Base-by-base conservation (phyloP, 1,140 invertebrate genomes). In the Leptonema lineaticorne region DNA sequence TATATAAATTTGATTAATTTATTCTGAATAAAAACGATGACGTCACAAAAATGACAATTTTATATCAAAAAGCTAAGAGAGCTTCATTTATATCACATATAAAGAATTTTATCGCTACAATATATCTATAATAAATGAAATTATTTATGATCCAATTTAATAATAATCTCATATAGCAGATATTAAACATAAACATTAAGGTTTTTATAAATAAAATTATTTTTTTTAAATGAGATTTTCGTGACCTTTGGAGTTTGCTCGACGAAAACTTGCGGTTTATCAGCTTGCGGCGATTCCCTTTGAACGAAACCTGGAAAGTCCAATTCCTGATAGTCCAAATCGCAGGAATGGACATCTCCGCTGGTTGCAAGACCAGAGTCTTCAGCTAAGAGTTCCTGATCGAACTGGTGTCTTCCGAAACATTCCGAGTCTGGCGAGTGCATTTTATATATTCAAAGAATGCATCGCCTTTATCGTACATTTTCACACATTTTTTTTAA, bases 291-390 rank as follows among this genome's bases (percentile, higher is more conserved):
- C 11, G 64, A 63, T 41, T 69, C 67, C 22, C 48, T 11, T 27
- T 68, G 66, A 22, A 67, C 64, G 65, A 72, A 72, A 1, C 70
- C 70, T 6, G 70, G 70, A 67, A 72, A 72, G 20, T 71, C 30
- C 41, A 71, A 11, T 5, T 71, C 69, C 53, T 64, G 69, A 53
- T 50, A 71, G 58, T 72, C 70, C 28, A 72, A 29, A 9, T 69
- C 70, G 37, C 70, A 72, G 24, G 70, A 72, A 22, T 57, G 67
- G 20, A 64, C 68, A 59, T 72, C 70, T 2, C 60, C 70, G 29
- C 70, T 72, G 46, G 70, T 72, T n/a, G 70, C 70, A 26, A 72
- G 50, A 0, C 70, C 70, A 18, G 70, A 72, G 50, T 72, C 70
- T 56, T 72, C 70, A 11, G 57, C 63, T 14, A 67, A 16, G 2